Conservation (phyloP, 1,140 invertebrate species). For the Fopius arisanus region DNA sequence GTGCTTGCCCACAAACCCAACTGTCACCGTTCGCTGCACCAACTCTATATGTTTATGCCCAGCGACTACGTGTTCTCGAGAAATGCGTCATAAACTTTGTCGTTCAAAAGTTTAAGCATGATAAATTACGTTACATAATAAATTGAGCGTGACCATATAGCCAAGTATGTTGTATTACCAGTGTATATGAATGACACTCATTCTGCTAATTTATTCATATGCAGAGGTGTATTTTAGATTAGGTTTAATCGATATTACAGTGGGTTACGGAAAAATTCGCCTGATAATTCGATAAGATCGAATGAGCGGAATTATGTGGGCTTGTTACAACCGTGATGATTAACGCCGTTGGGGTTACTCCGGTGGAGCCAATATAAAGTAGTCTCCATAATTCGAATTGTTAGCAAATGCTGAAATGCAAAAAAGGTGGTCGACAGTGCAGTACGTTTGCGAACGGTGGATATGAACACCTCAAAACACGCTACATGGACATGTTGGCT, state of each 20-base stretch:
- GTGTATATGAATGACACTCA: neutral
- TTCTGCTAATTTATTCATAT: neutral
- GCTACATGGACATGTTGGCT: no score
- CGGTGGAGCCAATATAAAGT: conserved; percentile 9
- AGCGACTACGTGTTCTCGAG: neutral
- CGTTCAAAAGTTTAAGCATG: conserved; percentile 29
- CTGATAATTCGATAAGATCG: neutral
- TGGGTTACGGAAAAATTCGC: neutral
- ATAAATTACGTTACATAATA: conserved; percentile 30
- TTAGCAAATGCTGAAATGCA: neutral
- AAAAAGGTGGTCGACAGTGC: neutral
- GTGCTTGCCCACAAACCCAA: neutral
- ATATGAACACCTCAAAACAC: no score
- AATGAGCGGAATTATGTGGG: neutral
- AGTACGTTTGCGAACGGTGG: no score
- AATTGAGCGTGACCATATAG: conserved; percentile 24
- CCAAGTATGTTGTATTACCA: neutral
- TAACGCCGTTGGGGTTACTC: conserved; percentile 45
- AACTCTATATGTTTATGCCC: neutral
- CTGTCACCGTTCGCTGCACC: conserved; percentile 15
- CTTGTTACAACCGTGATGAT: conserved; percentile 30
- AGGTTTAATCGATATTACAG: neutral
- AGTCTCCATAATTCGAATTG: neutral
- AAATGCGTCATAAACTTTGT: conserved; percentile 27
- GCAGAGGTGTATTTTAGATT: neutral